Base-by-base conservation (phyloP, 2,888 invertebrate species). In the Oscheius myriophilus region DNA sequence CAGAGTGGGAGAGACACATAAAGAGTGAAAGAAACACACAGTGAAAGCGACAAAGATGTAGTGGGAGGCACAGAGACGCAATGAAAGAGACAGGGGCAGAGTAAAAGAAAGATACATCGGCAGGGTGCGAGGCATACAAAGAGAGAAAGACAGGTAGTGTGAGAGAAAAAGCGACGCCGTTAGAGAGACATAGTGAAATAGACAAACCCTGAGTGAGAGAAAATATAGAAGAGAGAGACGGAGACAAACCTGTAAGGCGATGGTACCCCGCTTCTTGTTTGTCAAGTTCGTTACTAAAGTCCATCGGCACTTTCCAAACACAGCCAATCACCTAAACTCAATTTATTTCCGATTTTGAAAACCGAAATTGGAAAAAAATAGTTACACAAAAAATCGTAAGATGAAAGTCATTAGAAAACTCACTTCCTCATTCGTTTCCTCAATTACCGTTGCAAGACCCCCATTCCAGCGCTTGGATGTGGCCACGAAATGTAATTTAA, bases 191-290 rank as follows among this genome's bases (percentile, higher is more conserved):
- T 43, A 16, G 45, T 16, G 21, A n/a, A 46, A 46, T 46, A 46
- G 21, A 46, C 21, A 6, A 11, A 46, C 16, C 12, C 16, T 43
- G n/a, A 18, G n/a, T 6, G 49, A 46, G 6, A 2, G 49, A 46
- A 46, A 46, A 6, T 18, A 18, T 6, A 46, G n/a, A 11, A n/a
- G 12, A 1, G 25, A n/a, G n/a, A 23, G 26, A 25, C 23, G 6
- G 18, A 54, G 26, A 9, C 39, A 25, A 18, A 80, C 82, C 80
- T 21, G 75, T 70, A 67, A 84, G 68, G 23, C 84, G 76, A 71
- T 84, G 82, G 71, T 84, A 84, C 12, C 81, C 80, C 9, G 57
- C 49, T 55, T 84, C 84, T 46, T 84, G 84, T 39, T 70, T 70
- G 68, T 84, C 84, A 58, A 84, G 58, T 21, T 74, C 78, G 0